A percentile compares a stretch with the other conserved stretches of the same genome.
These are phyloP conservation scores for Trichomycterus rosablanca DNA, from an alignment of 2,113 vertebrate genomes.

Conservation along the genomic window DNA sequence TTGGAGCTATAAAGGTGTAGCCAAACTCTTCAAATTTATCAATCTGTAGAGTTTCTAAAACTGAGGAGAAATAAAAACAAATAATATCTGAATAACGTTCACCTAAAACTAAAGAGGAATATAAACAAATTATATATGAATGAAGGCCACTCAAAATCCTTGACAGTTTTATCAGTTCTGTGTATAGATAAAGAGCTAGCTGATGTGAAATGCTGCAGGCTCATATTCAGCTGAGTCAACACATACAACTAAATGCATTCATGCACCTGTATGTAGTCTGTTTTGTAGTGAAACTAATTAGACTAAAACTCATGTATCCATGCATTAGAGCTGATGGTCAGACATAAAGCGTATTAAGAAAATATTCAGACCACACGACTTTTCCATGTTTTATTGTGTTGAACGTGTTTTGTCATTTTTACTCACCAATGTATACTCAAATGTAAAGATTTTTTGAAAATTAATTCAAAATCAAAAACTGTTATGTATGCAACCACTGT, in stretches of 20 bases:
- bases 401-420: too few species aligned
- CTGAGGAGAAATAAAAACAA: conserved; percentile 64
- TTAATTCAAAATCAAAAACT: too few species aligned
- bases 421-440: too few species aligned
- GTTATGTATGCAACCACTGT: too few species aligned
- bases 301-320: background rate
- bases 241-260: background rate
- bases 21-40: conserved; percentile 87
- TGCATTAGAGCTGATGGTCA: too few species aligned
- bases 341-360: too few species aligned
- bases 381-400: too few species aligned
- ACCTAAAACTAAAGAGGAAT: too few species aligned
- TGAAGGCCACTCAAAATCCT: background rate
- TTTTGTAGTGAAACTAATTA: background rate
- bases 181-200: background rate
- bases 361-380: too few species aligned
- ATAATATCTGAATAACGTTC: background rate
- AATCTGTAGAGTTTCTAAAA: conserved; percentile 80
- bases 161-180: background rate
- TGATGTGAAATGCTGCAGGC: background rate
- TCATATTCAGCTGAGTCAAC: background rate
- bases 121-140: conserved; percentile 10
- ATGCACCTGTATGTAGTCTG: background rate
- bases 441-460: too few species aligned
- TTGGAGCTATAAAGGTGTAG: conserved; percentile 87